These are phyloP conservation scores for Argyrosomus japonicus DNA, from an alignment of 2,113 vertebrate genomes.

Conservation along the genomic window DNA sequence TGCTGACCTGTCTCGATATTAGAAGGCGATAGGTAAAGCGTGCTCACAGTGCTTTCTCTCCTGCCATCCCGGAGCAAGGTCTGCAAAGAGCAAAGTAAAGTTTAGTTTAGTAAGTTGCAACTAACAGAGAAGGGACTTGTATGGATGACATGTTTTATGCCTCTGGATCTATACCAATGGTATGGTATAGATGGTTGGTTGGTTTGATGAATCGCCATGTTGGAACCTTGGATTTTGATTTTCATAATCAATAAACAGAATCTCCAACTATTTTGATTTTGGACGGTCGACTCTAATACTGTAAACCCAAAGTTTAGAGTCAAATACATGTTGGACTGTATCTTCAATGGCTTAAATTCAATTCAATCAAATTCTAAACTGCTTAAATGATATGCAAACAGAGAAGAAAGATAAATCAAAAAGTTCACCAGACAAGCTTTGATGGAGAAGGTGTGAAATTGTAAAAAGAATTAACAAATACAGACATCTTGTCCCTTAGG, in stretches of 20 bases:
- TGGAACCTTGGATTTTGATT: neutral
- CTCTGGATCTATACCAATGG: constrained; percentile 17
- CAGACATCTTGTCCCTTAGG: constrained; percentile 49
- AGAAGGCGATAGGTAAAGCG: constrained; percentile 91
- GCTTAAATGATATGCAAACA: constrained; percentile 3
- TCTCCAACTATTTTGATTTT: constrained; percentile 3
- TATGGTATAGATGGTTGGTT: neutral
- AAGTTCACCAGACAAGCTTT: constrained; percentile 29
- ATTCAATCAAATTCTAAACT: constrained; percentile 3
- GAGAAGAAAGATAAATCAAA: constrained; percentile 7
- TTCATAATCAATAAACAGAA: constrained; percentile 20
- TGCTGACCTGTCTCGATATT: constrained; percentile 95
- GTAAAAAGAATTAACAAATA: constrained; percentile 39
- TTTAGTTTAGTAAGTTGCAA: neutral
- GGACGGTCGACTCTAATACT: neutral
- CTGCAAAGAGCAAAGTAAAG: constrained; percentile 74
- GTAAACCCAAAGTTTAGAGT: neutral
- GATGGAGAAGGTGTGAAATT: constrained; percentile 41
- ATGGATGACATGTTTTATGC: neutral
- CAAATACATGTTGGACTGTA: neutral
- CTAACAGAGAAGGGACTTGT: neutral
- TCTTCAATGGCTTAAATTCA: neutral
- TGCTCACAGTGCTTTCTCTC: constrained; percentile 95
- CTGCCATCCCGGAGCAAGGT: constrained; percentile 92
- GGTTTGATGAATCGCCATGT: neutral